phyloP scores from a whole-genome alignment of 2,797 vertebrate species.

The Okamejei kenojei region DNA sequence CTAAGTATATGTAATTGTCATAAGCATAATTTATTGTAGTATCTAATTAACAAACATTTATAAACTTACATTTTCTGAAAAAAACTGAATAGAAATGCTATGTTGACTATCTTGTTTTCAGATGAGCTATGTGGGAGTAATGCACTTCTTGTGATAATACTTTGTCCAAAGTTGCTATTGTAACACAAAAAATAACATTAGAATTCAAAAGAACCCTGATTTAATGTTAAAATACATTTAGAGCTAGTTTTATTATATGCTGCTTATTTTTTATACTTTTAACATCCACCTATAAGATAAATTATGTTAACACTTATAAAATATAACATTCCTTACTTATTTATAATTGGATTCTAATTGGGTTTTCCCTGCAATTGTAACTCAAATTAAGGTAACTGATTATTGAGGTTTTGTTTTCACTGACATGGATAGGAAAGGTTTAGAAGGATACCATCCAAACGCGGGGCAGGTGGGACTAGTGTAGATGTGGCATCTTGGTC shows the following conservation, averaged over 20 bases:
- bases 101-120: neutral
- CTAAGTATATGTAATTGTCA: neutral
- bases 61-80: neutral
- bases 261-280: neutral
- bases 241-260: neutral
- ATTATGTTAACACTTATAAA: neutral
- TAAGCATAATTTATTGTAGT: neutral
- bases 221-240: conserved; percentile 12
- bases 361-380: neutral
- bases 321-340: neutral
- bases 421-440: too few species aligned
- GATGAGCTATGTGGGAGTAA: neutral
- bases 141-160: neutral
- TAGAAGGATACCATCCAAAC: too few species aligned
- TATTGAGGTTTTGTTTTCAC: too few species aligned
- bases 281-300: neutral
- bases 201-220: neutral
- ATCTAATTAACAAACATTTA: neutral
- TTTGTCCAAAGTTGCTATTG: neutral
- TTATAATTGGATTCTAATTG: neutral
- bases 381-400: neutral
- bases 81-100: neutral
- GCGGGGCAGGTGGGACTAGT: too few species aligned
- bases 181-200: neutral
- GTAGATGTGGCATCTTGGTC: too few species aligned